A percentile compares a stretch with the other conserved stretches of the same genome.
Conservation (phyloP, 2,797 vertebrate species). For the Luscinia luscinia region DNA sequence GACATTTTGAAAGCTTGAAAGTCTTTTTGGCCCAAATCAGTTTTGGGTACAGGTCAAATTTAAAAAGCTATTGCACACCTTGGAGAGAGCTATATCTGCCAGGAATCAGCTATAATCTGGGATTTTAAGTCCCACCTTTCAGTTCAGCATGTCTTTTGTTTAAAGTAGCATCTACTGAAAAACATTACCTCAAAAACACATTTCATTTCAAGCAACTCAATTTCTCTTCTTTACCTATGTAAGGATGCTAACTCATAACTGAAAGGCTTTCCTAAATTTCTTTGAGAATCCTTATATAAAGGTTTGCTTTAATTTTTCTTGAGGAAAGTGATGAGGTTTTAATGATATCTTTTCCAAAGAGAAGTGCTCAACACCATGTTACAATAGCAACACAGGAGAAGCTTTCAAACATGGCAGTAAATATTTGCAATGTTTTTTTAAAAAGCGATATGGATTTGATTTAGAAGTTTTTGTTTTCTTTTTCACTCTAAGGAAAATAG, state of each 20-base stretch:
- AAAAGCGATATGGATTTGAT: neutral
- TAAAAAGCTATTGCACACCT: neutral
- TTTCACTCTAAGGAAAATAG: neutral
- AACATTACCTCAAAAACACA: neutral
- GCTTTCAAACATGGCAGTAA: neutral
- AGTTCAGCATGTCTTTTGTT: neutral
- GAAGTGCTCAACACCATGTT: fast-evolving
- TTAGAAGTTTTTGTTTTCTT: neutral
- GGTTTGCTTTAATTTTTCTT: neutral
- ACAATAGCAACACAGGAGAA: neutral
- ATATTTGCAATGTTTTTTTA: neutral
- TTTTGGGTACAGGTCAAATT: neutral
- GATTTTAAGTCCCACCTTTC: neutral
- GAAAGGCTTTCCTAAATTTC: neutral
- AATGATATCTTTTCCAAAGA: neutral
- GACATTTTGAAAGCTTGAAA: neutral
- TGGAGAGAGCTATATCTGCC: neutral
- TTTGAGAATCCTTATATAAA: neutral
- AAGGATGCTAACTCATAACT: neutral
- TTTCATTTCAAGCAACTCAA: neutral
- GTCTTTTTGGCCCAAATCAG: neutral
- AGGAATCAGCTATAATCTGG: neutral
- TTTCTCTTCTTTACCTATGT: neutral
- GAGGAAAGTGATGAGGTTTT: neutral
- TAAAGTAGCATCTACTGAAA: neutral